A percentile compares a stretch with the other conserved stretches of the same genome.
phyloP scores from a whole-genome alignment of 1,140 invertebrate genomes.

The Whitmania pigra region DNA sequence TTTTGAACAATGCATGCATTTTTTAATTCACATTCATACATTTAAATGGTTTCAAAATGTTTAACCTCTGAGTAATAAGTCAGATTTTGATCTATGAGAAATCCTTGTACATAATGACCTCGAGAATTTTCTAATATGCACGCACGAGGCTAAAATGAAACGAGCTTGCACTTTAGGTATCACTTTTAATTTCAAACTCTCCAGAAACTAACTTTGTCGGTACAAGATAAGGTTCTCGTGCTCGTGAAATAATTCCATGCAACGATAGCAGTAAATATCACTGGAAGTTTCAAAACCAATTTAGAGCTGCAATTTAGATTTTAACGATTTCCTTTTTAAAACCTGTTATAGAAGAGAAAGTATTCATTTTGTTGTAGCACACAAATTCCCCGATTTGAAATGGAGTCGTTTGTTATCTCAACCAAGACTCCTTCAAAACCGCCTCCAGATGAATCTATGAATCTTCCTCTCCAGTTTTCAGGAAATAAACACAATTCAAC shows the following conservation, averaged over 20 bases:
- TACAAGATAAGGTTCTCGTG: background rate
- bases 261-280: constrained; percentile 1
- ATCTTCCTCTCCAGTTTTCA: too few relatives aligned
- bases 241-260: background rate
- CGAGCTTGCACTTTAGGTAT: background rate
- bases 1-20: too few relatives aligned
- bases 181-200: background rate
- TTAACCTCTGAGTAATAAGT: too few relatives aligned
- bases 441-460: too few relatives aligned
- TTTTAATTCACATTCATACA: too few relatives aligned
- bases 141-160: background rate
- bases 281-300: background rate
- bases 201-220: constrained; percentile 1
- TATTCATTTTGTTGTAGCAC: background rate
- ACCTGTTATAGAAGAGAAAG: constrained; percentile 9
- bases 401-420: background rate
- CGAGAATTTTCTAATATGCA: background rate
- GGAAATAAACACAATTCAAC: too few relatives aligned
- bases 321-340: background rate
- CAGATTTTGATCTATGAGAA: too few relatives aligned
- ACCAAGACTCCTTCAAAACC: too few relatives aligned
- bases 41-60: too few relatives aligned
- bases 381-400: background rate
- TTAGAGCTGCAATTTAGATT: background rate
- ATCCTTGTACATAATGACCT: background rate